Percentiles rank a stretch among this genome's conserved stretches.
Evolutionary conservation across 2,888 invertebrate species (phyloP).

Genomic region (Chaitophorus viminalis): DNA sequence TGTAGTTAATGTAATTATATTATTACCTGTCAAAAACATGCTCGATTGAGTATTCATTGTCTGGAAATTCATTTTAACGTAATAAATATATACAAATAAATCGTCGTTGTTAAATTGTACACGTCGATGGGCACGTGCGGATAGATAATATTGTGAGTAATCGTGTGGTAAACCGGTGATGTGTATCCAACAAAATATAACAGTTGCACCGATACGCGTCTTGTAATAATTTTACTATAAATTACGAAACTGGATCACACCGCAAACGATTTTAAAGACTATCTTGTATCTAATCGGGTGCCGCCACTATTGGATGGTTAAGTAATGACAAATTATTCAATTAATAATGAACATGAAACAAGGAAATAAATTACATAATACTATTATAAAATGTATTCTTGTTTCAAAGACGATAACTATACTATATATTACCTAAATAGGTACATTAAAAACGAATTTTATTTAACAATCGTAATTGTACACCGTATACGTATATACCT

Average conservation of each 20-base stretch:
- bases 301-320: too few species aligned
- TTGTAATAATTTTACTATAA: not conserved
- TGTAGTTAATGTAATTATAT: not conserved
- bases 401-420: too few species aligned
- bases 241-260: not conserved
- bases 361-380: too few species aligned
- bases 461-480: too few species aligned
- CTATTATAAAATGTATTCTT: too few species aligned
- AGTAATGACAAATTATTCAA: too few species aligned
- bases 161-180: not conserved
- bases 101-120: not conserved
- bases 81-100: not conserved
- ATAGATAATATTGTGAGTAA: not conserved
- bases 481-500: too few species aligned
- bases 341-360: too few species aligned
- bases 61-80: not conserved
- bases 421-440: too few species aligned
- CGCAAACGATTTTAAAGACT: not conserved
- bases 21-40: not conserved
- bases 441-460: too few species aligned
- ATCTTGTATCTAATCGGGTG: not conserved
- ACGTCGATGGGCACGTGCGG: conserved; percentile 1
- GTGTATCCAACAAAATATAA: not conserved
- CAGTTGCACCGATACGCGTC: not conserved
- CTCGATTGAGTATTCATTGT: not conserved